Evolutionary conservation across 2,888 invertebrate genomes (phyloP).

Genomic region (Aphrophora alni): DNA sequence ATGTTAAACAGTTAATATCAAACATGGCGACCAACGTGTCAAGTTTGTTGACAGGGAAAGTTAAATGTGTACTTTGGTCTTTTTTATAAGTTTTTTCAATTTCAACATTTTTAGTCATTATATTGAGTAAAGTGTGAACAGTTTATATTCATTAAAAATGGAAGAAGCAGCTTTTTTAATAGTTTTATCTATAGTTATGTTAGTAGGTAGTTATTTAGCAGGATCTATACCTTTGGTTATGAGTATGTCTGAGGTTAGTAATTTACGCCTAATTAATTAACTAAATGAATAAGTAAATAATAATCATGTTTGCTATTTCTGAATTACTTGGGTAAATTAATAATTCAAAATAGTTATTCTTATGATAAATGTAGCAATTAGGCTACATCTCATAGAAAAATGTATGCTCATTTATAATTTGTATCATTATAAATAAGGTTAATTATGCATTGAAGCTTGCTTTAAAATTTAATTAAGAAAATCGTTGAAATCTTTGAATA

Average conservation of each 20-base stretch:
- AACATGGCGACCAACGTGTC: not conserved
- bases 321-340: too few species aligned
- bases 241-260: slow-evolving; percentile 83
- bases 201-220: slow-evolving; percentile 93
- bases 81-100: not conserved
- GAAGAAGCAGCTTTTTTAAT: slow-evolving; percentile 85
- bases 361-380: too few species aligned
- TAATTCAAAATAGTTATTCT: too few species aligned
- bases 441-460: too few species aligned
- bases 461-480: too few species aligned
- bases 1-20: not conserved
- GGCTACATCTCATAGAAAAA: too few species aligned
- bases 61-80: not conserved
- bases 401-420: too few species aligned
- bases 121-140: not conserved
- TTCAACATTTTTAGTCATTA: not conserved
- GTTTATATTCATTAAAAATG: slow-evolving; percentile 62
- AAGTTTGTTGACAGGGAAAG: not conserved
- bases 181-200: slow-evolving; percentile 88
- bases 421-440: too few species aligned
- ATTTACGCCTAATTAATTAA: not conserved
- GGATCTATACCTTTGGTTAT: slow-evolving; percentile 95
- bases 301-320: too few species aligned
- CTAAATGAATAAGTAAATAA: too few species aligned
- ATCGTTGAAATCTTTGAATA: too few species aligned